These are phyloP conservation scores for Scrobipalpa costella DNA, from an alignment of 2,888 invertebrate species.

Conservation along the genomic window DNA sequence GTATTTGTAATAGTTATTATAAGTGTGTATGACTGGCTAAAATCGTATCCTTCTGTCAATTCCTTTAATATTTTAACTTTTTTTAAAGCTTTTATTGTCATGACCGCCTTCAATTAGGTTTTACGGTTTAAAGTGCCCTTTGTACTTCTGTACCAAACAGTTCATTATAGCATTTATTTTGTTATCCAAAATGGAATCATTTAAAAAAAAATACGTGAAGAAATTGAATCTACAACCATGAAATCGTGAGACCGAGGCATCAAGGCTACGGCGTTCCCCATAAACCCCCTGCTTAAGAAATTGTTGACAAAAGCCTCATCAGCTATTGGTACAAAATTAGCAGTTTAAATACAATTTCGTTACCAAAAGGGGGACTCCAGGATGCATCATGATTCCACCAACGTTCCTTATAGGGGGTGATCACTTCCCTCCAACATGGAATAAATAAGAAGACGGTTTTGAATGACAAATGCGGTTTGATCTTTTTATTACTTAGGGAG, in stretches of 20 bases:
- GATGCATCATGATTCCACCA: constrained; percentile 58
- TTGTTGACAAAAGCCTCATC: constrained; percentile 22
- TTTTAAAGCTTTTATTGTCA: too few species aligned
- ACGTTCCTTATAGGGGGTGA: constrained; percentile 43
- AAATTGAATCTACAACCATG: too few species aligned
- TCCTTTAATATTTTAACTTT: too few species aligned
- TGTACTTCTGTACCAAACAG: too few species aligned
- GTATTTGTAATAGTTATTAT: not conserved
- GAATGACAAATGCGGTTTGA: constrained; percentile 58
- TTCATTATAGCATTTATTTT: too few species aligned
- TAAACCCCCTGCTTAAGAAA: not conserved
- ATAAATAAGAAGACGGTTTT: constrained; percentile 34
- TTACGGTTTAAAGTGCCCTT: too few species aligned
- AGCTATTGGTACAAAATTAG: constrained; percentile 1
- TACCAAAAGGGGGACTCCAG: constrained; percentile 32
- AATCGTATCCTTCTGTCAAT: too few species aligned
- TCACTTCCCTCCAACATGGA: constrained; percentile 41
- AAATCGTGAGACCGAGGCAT: too few species aligned
- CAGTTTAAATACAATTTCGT: constrained; percentile 1
- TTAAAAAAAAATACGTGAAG: too few species aligned
- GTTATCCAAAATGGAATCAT: too few species aligned
- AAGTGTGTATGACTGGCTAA: too few species aligned
- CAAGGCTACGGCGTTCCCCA: not conserved
- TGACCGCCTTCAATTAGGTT: too few species aligned
- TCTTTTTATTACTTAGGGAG: constrained; percentile 57